Evolutionary conservation across 1,140 invertebrate genomes (phyloP).

Genomic region (Drosophila azteca): DNA sequence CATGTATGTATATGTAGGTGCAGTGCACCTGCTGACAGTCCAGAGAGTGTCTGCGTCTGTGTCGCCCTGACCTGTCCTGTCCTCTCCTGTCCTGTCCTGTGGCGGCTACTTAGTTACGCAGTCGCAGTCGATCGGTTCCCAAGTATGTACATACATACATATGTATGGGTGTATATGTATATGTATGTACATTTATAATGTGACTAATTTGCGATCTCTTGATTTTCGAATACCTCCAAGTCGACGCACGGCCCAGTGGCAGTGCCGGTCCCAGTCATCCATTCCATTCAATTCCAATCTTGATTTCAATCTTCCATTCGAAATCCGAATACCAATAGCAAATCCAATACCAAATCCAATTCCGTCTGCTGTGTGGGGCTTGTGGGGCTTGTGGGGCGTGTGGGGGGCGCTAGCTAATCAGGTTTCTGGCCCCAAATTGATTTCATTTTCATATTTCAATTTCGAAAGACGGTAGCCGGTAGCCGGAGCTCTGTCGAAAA

Average conservation of each 20-base stretch:
- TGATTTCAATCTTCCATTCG: constrained; percentile 24
- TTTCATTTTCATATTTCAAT: constrained; percentile 83
- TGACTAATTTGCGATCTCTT: constrained; percentile 70
- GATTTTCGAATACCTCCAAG: constrained; percentile 33
- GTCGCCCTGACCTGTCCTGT: no score
- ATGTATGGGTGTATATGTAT: constrained; percentile 1
- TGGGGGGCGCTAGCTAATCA: constrained; percentile 72
- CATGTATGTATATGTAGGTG: constrained; percentile 10
- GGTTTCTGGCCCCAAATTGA: constrained; percentile 73
- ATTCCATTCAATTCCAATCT: constrained; percentile 10
- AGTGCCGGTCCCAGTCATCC: neutral
- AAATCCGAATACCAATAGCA: neutral
- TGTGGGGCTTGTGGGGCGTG: constrained; percentile 21
- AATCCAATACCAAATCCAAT: constrained; percentile 15
- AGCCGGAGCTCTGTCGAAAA: constrained; percentile 64
- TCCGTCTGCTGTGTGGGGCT: constrained; percentile 41
- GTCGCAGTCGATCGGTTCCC: neutral
- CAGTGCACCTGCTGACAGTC: constrained; percentile 64
- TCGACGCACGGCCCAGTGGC: neutral
- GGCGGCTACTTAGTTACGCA: constrained; percentile 71
- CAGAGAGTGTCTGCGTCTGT: constrained; percentile 1
- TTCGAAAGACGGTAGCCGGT: constrained; percentile 62
- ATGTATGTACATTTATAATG: constrained; percentile 71
- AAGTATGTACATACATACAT: no score
- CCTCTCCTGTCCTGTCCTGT: constrained; percentile 40